Conservation (phyloP, 2,888 invertebrate species). For the Drosophila melanosoma region DNA sequence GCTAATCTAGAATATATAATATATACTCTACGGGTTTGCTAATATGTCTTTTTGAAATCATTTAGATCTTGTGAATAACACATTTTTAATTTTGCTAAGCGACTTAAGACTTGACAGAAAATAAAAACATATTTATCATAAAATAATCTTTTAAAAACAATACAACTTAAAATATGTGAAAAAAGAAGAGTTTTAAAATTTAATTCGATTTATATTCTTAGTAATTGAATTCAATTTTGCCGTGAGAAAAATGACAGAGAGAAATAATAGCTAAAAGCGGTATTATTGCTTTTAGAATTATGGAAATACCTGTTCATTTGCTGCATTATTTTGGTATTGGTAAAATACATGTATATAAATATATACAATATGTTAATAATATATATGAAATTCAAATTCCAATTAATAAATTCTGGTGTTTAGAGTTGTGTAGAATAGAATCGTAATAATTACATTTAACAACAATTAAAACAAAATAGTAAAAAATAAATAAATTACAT, state of each 20-base stretch:
- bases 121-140: background rate
- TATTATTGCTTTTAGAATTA: background rate
- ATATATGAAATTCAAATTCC: background rate
- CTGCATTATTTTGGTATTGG: background rate
- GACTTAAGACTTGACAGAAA: background rate
- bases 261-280: no score
- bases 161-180: background rate
- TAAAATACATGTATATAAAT: background rate
- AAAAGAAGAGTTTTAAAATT: background rate
- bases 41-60: background rate
- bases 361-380: background rate
- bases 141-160: background rate
- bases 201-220: no score
- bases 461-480: background rate
- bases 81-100: no score
- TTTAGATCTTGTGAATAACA: background rate
- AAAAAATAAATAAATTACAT: background rate
- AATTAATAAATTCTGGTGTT: background rate
- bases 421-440: background rate
- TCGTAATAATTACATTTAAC: background rate
- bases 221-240: no score
- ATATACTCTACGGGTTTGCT: background rate
- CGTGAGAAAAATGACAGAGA: background rate
- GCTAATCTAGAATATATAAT: background rate
- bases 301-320: background rate